Evolutionary conservation across 2,888 invertebrate species (phyloP), one percentile per base, ranked within the genome.

Genomic region (Xylocampa areola): DNA sequence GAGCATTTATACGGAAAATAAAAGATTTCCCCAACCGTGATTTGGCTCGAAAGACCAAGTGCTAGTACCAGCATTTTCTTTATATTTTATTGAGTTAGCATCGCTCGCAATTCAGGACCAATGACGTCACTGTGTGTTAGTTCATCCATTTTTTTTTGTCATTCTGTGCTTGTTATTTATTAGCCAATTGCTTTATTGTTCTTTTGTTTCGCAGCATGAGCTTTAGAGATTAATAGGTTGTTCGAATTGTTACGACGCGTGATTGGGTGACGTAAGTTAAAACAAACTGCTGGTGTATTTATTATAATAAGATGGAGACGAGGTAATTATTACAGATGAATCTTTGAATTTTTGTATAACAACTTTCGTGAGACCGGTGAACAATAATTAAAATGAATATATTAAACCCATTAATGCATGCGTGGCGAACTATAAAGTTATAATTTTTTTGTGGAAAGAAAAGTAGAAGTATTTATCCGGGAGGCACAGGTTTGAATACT

Each of bases 131-230:
- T 51, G 7, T 19, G 11, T 27, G 7, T 37, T 55, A 68, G 65
- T 63, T 45, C 36, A 63, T 59, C 59, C 47, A 32, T 68, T 68
- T n/a, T 19, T 45, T 47, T 35, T 33, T 45, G 25, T 55, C 45
- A 39, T 47, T 66, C 57, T 50, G 17, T 25, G 43, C 16, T 54
- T 33, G 48, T 68, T 68, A 68, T 65, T 68, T 65, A 68, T 45
- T 61, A 35, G 32, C 19, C 40, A 13, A 17, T 58, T 36, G 39
- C 25, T 35, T 37, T 66, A 58, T 66, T 50, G 44, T 50, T 35
- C 49, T 44, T 59, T 59, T 40, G 49, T 63, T 44, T 32, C 33
- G 39, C 29, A 8, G 30, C 8, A 16, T 11, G 14, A n/a, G 30
- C 3, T 41, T 45, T 16, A 4, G 4, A 25, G 8, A 65, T 29